Evolutionary conservation across 2,113 vertebrate species (phyloP), one percentile per base, ranked within the genome.

Genomic region (Silurus asotus): DNA sequence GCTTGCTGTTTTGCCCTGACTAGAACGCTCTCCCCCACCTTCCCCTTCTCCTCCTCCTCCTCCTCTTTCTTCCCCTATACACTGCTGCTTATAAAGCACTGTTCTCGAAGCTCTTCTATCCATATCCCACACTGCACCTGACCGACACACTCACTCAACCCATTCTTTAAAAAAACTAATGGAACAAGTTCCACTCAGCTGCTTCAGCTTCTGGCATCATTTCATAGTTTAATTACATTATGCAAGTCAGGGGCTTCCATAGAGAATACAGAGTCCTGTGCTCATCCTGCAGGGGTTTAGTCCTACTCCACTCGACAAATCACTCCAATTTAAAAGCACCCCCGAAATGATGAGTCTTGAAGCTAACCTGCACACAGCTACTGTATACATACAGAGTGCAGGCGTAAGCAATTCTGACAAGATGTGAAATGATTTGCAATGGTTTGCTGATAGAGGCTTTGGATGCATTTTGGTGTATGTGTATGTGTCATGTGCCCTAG

Each of bases 1-100:
- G 86, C 94, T 92, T 88, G 89, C 92, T 83, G 76, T 92, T 92
- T 93, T 85, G 9, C 62, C 45, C 67, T 55, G 58, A 53, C 75
- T 77, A 25, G 37, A 61, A 53, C 20, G 14, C 7, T 49, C 49
- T 83, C 61, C 49, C 59, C 83, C 56, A 13, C 25, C 64, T 53
- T n/a, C 37, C 45, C 72, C 53, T 79, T 49, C n/a, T 61, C 6
- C 58, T 62, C 56, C 19, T 49, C 64, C n/a, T 61, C 6, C 58
- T 62, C 56, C 19, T 49, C 64, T 45, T 80, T 55, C 11, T 69
- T 55, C 23, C 20, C 17, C 55, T 81, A 5, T 62, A 56, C 75
- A 55, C 51, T 19, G 61, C 70, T 75, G 28, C 28, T 59, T 37
- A 11, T 78, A 67, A 65, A 67, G 61, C 48, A 67, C 48, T 55